Percentiles rank a stretch among this genome's conserved stretches.
Evolutionary conservation across 2,113 vertebrate species (phyloP).

Genomic region (Argyrosomus japonicus): DNA sequence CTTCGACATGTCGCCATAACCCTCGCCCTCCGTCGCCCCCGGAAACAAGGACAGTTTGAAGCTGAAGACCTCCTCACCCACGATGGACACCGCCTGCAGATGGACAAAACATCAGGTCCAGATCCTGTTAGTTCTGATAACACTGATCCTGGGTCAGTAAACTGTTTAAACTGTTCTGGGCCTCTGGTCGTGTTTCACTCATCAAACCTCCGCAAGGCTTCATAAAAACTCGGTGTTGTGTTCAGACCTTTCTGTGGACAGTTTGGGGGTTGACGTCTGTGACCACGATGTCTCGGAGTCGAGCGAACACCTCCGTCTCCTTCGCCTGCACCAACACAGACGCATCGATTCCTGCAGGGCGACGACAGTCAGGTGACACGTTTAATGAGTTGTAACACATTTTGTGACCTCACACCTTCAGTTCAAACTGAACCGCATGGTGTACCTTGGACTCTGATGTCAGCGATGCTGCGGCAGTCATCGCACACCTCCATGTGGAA

Average conservation of each 20-base stretch:
- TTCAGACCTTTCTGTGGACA: slow-evolving; percentile 91
- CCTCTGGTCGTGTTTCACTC: too few species aligned
- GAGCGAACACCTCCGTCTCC: slow-evolving; percentile 88
- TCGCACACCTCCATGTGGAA: slow-evolving; percentile 92
- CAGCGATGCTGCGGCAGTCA: slow-evolving; percentile 89
- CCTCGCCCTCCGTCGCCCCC: slow-evolving; percentile 89
- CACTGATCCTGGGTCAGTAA: too few species aligned
- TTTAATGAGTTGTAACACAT: neutral
- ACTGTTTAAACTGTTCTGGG: too few species aligned
- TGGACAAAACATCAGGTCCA: neutral
- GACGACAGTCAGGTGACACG: neutral
- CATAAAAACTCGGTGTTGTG: neutral
- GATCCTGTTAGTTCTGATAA: too few species aligned
- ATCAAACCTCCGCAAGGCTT: too few species aligned
- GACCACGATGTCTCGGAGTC: slow-evolving; percentile 92
- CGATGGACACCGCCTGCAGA: slow-evolving; percentile 92
- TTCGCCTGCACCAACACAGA: slow-evolving; percentile 88
- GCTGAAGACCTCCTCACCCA: slow-evolving; percentile 97
- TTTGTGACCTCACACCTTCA: too few species aligned
- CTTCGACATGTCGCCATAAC: slow-evolving; percentile 90
- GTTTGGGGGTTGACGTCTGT: slow-evolving; percentile 90
- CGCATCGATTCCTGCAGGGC: slow-evolving; percentile 88
- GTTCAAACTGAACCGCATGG: too few species aligned
- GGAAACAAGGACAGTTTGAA: slow-evolving; percentile 91
- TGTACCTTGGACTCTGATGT: slow-evolving; percentile 93